Conservation (phyloP, 1,140 invertebrate genomes). For the Calephelis nemesis region DNA sequence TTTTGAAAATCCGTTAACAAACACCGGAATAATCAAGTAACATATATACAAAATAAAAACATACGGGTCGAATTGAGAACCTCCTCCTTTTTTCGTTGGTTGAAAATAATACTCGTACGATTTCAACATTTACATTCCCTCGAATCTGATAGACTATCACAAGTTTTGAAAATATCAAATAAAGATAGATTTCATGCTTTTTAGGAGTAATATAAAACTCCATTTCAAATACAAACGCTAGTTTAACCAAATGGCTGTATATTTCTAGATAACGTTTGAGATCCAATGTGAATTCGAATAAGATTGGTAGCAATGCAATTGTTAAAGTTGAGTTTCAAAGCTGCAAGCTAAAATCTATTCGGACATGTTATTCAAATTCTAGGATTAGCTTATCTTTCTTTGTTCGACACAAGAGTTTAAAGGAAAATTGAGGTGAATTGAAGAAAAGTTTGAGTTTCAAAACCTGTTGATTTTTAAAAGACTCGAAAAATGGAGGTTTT, state of each 20-base stretch:
- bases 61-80: no score
- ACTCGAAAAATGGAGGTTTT: no score
- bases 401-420: not conserved
- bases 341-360: not conserved
- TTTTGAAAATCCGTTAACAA: no score
- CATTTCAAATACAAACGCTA: not conserved
- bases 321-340: not conserved
- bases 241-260: slow-evolving; percentile 5
- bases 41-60: no score
- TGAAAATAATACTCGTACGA: no score
- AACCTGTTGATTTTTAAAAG: no score
- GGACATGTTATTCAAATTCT: slow-evolving; percentile 4
- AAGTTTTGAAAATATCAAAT: not conserved
- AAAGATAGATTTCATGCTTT: not conserved
- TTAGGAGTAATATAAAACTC: not conserved
- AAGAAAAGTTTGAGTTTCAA: no score
- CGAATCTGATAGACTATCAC: no score
- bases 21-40: no score
- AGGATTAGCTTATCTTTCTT: not conserved
- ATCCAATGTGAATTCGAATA: slow-evolving; percentile 2
- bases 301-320: slow-evolving; percentile 4
- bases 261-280: not conserved
- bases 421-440: no score
- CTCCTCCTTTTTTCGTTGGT: no score
- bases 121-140: no score